Base-by-base conservation (phyloP, 2,888 invertebrate genomes). In the Dromius quadrimaculatus region DNA sequence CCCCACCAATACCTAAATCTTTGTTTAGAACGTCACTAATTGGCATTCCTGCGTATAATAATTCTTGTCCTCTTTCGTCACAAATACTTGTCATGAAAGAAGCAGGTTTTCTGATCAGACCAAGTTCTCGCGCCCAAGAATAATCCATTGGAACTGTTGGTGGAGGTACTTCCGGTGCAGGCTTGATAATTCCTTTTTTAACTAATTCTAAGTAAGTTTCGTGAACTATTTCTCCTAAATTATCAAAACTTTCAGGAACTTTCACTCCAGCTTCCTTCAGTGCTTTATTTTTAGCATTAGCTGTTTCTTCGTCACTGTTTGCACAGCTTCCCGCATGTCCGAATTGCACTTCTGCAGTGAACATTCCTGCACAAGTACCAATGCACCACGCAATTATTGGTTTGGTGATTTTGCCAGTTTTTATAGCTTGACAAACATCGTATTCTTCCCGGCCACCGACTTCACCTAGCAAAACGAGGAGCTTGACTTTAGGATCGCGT, bases 71-170 rank as follows among this genome's bases (percentile, higher is more conserved):
- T 74, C 99, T 88, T 84, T 99, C 99, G 83, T 99, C 99, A 81
- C 98, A 98, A 78, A 99, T 99, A 11, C 96, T 96, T 15, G 98
- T 98, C 93, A 99, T 98, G 84, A 99, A 99, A 1, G 97, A 97
- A 0, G 99, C 98, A 38, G 99, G 99, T 81, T 99, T 99, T 34
- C 99, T 89, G 79, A 99, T 99, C 5, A 99, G 85, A 9, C 99
- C 99, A 72, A 99, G 86, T 85, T 99, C 98, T 82, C 95, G 89
- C 0, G 98, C 98, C 98, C 98, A 99, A 73, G 92, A 94, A 83
- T 95, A 99, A 83, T 99, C 98, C 98, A 99, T 98, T 5, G 98
- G 98, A n/a, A 99, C 98, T 13, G 98, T 98, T 1, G 99, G 99
- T 32, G 99, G 99, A 6, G 98, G 96, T 61, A 94, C 89, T 82